Base-by-base conservation (phyloP, 2,888 invertebrate species). In the Eupithecia inturbata region DNA sequence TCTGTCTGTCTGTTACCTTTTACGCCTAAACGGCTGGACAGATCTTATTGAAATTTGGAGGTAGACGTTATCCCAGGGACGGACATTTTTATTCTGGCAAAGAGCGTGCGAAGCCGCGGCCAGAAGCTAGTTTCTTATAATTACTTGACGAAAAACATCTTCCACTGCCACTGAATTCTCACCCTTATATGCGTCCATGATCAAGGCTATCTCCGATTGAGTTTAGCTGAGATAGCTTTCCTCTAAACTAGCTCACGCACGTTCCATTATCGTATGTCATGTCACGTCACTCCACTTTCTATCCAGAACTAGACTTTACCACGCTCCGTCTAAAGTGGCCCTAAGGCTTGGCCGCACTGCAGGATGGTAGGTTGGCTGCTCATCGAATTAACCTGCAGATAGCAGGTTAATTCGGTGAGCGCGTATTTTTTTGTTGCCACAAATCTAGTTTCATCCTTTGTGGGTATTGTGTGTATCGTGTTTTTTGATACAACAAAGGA, bases 271-370 rank as follows among this genome's bases (percentile, higher is more conserved):
- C 39, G 66, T 26, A 9, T 64, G 45, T 45, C 36, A 36, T 36
- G 64, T 64, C 66, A 66, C 26, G 33, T 71, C 53, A 66, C 36
- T 71, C 53, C n/a, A 62, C 64, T 72, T 60, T 68, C 68, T 53
- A 39, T 64, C 22, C n/a, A n/a, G 19, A 64, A 10, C 31, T 64
- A 62, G 68, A n/a, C 4, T 28, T 72, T 68, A 36, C 64, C 33
- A 76, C 70, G 71, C 7, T 53, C 53, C 3, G 75, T 74, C 12
- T 74, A 60, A 22, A 57, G 6, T 49, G 16, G 53, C n/a, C 53
- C 16, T 28, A 62, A 28, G 19, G 31, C 60, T 14, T n/a, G 45
- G 49, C 22, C 49, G 49, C 49, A 49, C 49, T 22, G 49, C 10
- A n/a, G 7, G 1, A 22, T 22, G 53, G 22, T 26, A 49, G 49